phyloP scores from a whole-genome alignment of 1,140 invertebrate species.

The Philaenus spumarius region DNA sequence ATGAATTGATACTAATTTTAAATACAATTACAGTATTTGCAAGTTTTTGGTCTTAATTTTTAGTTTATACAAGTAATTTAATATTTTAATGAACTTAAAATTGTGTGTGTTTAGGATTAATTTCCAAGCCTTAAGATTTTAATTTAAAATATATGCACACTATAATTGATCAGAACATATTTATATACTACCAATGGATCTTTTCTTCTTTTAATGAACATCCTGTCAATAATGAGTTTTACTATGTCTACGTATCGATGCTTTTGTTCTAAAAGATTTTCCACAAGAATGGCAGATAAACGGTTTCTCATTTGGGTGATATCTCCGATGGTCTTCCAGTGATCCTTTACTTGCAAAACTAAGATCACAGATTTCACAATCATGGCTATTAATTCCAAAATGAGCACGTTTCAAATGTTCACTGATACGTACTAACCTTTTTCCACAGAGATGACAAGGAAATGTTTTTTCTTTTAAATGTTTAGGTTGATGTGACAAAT shows the following conservation, averaged over 20 bases:
- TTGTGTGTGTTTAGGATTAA: no score
- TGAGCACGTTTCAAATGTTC: slow-evolving; percentile 16
- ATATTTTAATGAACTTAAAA: no score
- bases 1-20: no score
- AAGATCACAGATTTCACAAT: slow-evolving; percentile 46
- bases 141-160: no score
- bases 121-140: no score
- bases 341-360: slow-evolving; percentile 44
- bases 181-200: no score
- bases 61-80: no score
- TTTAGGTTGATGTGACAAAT: slow-evolving; percentile 21
- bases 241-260: slow-evolving; percentile 46
- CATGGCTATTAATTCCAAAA: slow-evolving; percentile 45
- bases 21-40: no score
- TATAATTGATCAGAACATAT: no score
- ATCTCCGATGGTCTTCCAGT: slow-evolving; percentile 45
- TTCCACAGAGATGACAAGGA: slow-evolving; percentile 44
- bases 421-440: slow-evolving; percentile 36
- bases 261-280: slow-evolving; percentile 49
- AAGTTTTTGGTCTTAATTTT: no score
- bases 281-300: slow-evolving; percentile 53
- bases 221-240: no score
- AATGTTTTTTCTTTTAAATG: slow-evolving; percentile 48
- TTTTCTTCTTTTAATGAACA: no score
- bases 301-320: slow-evolving; percentile 55